A percentile compares a stretch with the other conserved stretches of the same genome.
phyloP scores from a whole-genome alignment of 2,888 invertebrate genomes.

The Cerastis rubricosa region DNA sequence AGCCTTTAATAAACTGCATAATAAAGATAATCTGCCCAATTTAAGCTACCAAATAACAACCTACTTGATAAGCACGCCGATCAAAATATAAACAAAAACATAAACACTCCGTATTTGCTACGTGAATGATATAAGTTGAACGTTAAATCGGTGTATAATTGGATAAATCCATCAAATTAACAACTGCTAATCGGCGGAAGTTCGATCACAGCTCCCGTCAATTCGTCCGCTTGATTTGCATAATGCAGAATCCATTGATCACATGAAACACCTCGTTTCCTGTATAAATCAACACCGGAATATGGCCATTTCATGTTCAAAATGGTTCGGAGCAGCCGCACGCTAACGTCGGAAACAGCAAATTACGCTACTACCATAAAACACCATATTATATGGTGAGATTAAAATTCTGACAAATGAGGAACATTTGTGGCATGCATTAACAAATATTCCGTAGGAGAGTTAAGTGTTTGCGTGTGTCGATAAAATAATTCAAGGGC shows the following conservation, averaged over 20 bases:
- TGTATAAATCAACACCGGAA: slow-evolving; percentile 77
- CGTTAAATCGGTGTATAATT: slow-evolving; percentile 56
- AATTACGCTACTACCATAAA: slow-evolving; percentile 70
- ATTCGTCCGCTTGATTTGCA: slow-evolving; percentile 63
- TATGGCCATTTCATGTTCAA: slow-evolving; percentile 75
- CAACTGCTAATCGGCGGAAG: slow-evolving; percentile 75
- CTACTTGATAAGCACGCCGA: slow-evolving; percentile 20
- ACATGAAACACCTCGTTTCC: slow-evolving; percentile 76
- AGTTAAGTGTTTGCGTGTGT: slow-evolving; percentile 26
- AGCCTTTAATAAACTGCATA: slow-evolving; percentile 26
- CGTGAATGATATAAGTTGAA: slow-evolving; percentile 56
- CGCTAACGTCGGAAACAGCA: slow-evolving; percentile 80
- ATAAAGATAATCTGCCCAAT: slow-evolving; percentile 42
- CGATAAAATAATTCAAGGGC: slow-evolving; percentile 51
- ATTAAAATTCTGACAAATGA: slow-evolving; percentile 57
- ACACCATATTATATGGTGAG: slow-evolving; percentile 43
- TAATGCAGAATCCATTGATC: slow-evolving; percentile 72
- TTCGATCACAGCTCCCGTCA: slow-evolving; percentile 69
- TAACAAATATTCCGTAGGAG: slow-evolving; percentile 19
- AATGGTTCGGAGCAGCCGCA: slow-evolving; percentile 73
- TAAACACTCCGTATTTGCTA: slow-evolving; percentile 47
- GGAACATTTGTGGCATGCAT: slow-evolving; percentile 40
- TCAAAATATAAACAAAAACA: slow-evolving; percentile 52
- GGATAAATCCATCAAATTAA: slow-evolving; percentile 65
- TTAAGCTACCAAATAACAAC: slow-evolving; percentile 30